Base-by-base conservation (phyloP, 1,140 invertebrate genomes). In the Pristionchus pacificus region DNA sequence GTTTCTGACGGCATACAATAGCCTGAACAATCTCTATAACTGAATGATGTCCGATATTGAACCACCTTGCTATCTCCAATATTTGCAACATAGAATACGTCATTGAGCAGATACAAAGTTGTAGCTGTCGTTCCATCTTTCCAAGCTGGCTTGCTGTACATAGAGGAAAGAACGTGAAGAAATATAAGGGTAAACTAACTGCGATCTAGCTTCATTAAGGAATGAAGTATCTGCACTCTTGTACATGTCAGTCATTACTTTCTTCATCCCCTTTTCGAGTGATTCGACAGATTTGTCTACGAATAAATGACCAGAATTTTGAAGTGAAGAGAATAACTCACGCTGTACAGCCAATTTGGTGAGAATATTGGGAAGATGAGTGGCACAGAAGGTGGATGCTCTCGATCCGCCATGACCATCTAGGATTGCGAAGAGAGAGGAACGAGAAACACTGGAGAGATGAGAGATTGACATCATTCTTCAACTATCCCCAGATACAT, bases 61-160 rank as follows among this genome's bases (percentile, higher is more conserved):
- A 32, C 60, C 10, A 58, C 71, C 60, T 65, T 63, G 30, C 62
- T 66, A 32, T 73, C 71, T 19, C 71, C 71, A 38, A 73, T 68
- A 33, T 73, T 73, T 10, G 71, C 65, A 19, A 68, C 71, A 60
- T 66, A 73, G 19, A 73, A 33, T 3, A 66, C 62, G 60, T 73
- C 62, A 30, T 73, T 73, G 1, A 73, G 29, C n/a, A 73, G 25
- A 10, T 68, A 33, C 27, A 68, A 49, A 1, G 67, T 65, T 6
- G 71, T 73, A 1, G 71, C 66, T 15, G 71, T 73, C 13, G 71
- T 69, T 29, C 71, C 71, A 63, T 73, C 71, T 38, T 69, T 68
- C 65, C 71, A 73, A 2, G 57, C 25, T 2, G 71, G 71, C 58
- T 73, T 73, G 13, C 70, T 72, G 31, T n/a, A 72, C 38, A 10